A percentile compares a stretch with the other conserved stretches of the same genome.
Conservation (phyloP, 2,888 invertebrate genomes). For the Hyposoter didymator region DNA sequence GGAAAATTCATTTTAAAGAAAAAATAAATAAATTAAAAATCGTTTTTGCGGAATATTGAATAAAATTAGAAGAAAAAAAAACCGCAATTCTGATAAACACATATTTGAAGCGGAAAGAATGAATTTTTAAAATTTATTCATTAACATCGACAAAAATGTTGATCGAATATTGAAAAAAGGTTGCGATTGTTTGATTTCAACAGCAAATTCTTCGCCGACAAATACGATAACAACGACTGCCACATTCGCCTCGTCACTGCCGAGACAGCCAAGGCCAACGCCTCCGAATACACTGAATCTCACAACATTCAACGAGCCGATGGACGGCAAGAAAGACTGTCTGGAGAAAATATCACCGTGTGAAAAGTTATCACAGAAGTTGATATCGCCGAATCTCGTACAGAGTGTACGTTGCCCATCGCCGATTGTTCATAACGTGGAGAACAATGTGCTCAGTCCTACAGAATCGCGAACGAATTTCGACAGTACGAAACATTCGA, state of each 20-base stretch:
- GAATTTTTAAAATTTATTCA: not conserved
- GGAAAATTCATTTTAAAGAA: too few species aligned
- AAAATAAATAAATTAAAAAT: too few species aligned
- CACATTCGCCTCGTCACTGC: constrained; percentile 86
- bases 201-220: constrained; percentile 75
- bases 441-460: constrained; percentile 81
- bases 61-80: too few species aligned
- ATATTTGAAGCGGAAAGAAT: too few species aligned
- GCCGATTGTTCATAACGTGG: constrained; percentile 82
- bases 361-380: constrained; percentile 80
- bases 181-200: constrained; percentile 23
- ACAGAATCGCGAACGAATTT: constrained; percentile 71
- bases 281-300: constrained; percentile 94
- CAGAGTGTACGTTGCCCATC: constrained; percentile 82
- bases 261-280: constrained; percentile 89
- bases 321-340: constrained; percentile 77
- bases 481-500: constrained; percentile 69
- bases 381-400: constrained; percentile 82
- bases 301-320: constrained; percentile 84
- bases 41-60: too few species aligned
- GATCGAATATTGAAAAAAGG: not conserved
- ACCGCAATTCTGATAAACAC: too few species aligned
- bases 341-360: constrained; percentile 76
- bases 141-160: not conserved
- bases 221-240: constrained; percentile 84